phyloP scores from a whole-genome alignment of 2,113 vertebrate genomes.

The Deroptyus accipitrinus region DNA sequence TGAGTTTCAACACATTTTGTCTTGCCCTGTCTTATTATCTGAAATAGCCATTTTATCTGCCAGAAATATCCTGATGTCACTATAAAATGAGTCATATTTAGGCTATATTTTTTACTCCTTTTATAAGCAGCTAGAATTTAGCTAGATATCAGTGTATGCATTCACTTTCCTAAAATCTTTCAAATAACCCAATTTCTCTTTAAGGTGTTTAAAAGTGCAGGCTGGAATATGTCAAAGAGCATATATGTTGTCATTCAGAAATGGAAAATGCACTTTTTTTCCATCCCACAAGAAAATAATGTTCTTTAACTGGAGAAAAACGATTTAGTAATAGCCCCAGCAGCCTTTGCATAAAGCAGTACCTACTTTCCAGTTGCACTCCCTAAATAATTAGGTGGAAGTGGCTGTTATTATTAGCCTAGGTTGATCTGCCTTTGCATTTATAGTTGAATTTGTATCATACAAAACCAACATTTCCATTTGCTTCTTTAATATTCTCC shows the following conservation, averaged over 20 bases:
- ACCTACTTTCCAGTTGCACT: neutral
- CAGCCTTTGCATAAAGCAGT: neutral
- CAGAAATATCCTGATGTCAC: constrained; percentile 1
- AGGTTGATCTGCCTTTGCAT: neutral
- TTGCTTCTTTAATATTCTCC: neutral
- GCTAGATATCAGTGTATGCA: neutral
- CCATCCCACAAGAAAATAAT: neutral
- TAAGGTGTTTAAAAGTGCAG: neutral
- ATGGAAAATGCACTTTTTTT: neutral
- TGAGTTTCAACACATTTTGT: constrained; percentile 1
- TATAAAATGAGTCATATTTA: neutral
- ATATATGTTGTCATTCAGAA: neutral
- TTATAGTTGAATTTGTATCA: neutral
- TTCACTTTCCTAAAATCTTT: neutral
- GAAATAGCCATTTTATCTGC: neutral
- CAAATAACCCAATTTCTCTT: neutral
- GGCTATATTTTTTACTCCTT: neutral
- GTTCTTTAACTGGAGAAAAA: neutral
- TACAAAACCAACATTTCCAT: neutral
- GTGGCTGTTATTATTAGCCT: neutral
- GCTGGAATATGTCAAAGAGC: neutral
- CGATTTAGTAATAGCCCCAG: neutral
- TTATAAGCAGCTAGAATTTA: neutral
- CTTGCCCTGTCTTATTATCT: neutral
- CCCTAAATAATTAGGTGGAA: neutral